Evolutionary conservation across 2,797 vertebrate genomes (phyloP).

Genomic region (Neosilurus mollespiculum): DNA sequence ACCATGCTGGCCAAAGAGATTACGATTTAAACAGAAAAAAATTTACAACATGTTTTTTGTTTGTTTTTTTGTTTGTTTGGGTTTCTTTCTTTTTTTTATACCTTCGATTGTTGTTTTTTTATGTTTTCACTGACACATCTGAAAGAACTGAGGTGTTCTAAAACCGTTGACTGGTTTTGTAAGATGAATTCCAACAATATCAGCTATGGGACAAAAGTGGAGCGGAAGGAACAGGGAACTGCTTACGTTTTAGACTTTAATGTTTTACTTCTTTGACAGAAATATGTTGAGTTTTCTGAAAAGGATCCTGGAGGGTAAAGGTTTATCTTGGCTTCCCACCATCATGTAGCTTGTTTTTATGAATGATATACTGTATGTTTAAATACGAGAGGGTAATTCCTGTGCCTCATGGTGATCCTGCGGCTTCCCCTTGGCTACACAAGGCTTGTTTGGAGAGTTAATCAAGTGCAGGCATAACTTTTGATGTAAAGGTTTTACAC

Average conservation of each 20-base stretch:
- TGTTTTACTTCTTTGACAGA: not conserved
- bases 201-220: not conserved
- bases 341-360: not conserved
- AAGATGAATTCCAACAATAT: not conserved
- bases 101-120: no score
- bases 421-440: not conserved
- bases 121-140: no score
- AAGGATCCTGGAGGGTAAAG: not conserved
- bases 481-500: not conserved
- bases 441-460: not conserved
- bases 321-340: not conserved
- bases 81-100: no score
- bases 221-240: not conserved
- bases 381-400: not conserved
- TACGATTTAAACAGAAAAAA: no score
- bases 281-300: not conserved
- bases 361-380: not conserved
- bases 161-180: no score
- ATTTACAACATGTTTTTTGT: no score
- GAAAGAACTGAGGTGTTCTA: no score
- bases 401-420: not conserved
- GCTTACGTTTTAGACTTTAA: not conserved
- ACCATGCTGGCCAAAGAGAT: no score
- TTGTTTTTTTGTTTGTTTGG: no score
- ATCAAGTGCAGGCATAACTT: not conserved